Conservation (phyloP, 2,113 vertebrate species). For the Coptodon bakossiorum region DNA sequence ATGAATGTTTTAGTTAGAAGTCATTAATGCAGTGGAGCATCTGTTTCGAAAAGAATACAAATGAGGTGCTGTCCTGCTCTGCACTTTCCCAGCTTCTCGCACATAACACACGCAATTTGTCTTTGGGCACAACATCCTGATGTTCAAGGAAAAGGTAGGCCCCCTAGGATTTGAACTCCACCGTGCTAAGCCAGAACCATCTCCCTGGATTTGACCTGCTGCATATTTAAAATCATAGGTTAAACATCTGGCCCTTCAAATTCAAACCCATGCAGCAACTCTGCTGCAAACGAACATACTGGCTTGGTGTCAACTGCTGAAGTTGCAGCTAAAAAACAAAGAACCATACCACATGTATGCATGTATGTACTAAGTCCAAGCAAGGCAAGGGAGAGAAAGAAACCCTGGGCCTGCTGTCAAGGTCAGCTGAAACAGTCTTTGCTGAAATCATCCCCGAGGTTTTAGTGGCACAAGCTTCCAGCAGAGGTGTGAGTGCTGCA, state of each 20-base stretch:
- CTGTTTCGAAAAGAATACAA: slow-evolving; percentile 69
- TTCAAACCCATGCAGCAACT: slow-evolving; percentile 24
- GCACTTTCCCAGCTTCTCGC: slow-evolving; percentile 22
- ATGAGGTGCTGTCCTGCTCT: slow-evolving; percentile 53
- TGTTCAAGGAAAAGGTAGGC: slow-evolving; percentile 36
- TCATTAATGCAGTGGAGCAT: slow-evolving; percentile 71
- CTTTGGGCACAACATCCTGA: slow-evolving; percentile 42
- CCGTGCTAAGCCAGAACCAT: slow-evolving; percentile 28
- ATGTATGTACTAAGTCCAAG: background rate
- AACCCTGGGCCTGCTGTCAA: slow-evolving; percentile 10
- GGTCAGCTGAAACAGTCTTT: slow-evolving; percentile 18
- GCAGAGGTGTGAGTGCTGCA: slow-evolving; percentile 35
- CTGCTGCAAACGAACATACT: slow-evolving; percentile 3
- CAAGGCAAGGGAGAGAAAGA: background rate
- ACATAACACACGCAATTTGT: background rate
- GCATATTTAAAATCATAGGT: slow-evolving; percentile 54
- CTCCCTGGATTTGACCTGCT: slow-evolving; percentile 38
- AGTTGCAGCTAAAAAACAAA: background rate
- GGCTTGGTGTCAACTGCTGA: background rate
- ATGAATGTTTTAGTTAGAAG: slow-evolving; percentile 71
- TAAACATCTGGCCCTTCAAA: slow-evolving; percentile 52
- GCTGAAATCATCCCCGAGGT: slow-evolving; percentile 17
- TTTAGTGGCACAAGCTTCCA: slow-evolving; percentile 14
- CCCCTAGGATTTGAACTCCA: slow-evolving; percentile 37
- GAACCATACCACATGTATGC: background rate